Base-by-base conservation (phyloP, 2,888 invertebrate genomes). In the Sceliomorpha sp. region DNA sequence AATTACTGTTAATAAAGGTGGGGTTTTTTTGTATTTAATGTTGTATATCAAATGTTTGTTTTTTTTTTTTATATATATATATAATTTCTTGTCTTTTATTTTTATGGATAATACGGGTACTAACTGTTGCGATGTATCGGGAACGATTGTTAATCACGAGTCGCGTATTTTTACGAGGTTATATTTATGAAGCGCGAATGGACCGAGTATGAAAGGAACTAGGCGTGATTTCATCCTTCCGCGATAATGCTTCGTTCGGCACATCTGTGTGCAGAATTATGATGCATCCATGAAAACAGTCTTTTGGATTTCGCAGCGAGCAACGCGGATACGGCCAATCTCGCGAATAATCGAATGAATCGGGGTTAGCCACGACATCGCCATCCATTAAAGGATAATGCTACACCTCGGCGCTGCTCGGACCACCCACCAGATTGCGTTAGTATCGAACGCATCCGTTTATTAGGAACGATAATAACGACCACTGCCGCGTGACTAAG, bases 341-440 rank as follows among this genome's bases (percentile, higher is more conserved):
- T 80, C 76, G 68, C 78, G 75, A 80, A 80, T 82, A 82, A 84
- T 83, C 77, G 78, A 83, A 82, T 80, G 77, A 84, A 82, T 82
- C 73, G 71, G 73, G 78, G 78, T 76, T 76, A 68, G 63, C 79
- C 79, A 73, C 77, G 74, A 77, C 80, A 81, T 76, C 78, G 77
- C 78, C 79, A 79, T 80, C 80, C 80, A 83, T 83, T 83, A 83
- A 81, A 73, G 80, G 76, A 83, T 83, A 82, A 83, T 81, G 76
- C 77, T 72, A 74, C 34, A 50, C 39, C 27, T 70, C 39, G 13
- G 5, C 32, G 37, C 63, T 48, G 27, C 31, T 60, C 55, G 17
- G 66, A 53, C 53, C 44, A 42, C 44, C 63, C 56, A 58, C 69
- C 77, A 74, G 76, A 80, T 79, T 81, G 75, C 75, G 77, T 82